Evolutionary conservation across 2,888 invertebrate species (phyloP).

Genomic region (Blomia tropicalis): DNA sequence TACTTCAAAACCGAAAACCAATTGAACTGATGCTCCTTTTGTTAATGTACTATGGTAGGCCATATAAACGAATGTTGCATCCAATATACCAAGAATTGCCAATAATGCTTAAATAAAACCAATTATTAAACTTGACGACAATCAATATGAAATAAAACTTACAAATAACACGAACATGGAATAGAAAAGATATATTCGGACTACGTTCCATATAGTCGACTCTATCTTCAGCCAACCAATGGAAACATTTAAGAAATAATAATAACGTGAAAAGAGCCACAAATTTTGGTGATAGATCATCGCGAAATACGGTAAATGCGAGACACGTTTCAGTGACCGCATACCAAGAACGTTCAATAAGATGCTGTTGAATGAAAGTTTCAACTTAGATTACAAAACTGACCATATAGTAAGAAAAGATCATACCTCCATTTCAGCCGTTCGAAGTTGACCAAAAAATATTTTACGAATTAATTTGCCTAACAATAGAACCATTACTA

Average conservation of each 20-base stretch:
- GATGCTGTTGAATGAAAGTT: slow-evolving; percentile 50
- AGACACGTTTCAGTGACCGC: slow-evolving; percentile 98
- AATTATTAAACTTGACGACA: neutral
- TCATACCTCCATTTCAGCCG: slow-evolving; percentile 75
- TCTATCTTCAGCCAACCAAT: slow-evolving; percentile 97
- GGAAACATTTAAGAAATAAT: slow-evolving; percentile 91
- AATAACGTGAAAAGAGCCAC: slow-evolving; percentile 90
- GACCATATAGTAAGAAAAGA: slow-evolving; percentile 9
- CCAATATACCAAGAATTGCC: slow-evolving; percentile 59
- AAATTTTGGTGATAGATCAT: slow-evolving; percentile 96
- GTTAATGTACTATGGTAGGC: slow-evolving; percentile 80
- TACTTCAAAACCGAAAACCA: slow-evolving; percentile 78
- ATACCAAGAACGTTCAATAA: slow-evolving; percentile 96
- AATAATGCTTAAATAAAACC: slow-evolving; percentile 45
- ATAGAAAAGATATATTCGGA: slow-evolving; percentile 84
- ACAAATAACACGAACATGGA: slow-evolving; percentile 71
- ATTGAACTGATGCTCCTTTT: slow-evolving; percentile 88
- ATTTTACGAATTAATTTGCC: slow-evolving; percentile 81
- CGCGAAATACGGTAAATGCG: slow-evolving; percentile 94
- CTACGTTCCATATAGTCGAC: slow-evolving; percentile 99
- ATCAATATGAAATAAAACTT: neutral
- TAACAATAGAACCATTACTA: slow-evolving; percentile 76
- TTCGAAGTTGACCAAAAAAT: slow-evolving; percentile 84
- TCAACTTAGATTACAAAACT: slow-evolving; percentile 1
- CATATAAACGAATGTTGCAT: slow-evolving; percentile 74